These are phyloP conservation scores for Amblyornis subalaris DNA, from an alignment of 2,113 vertebrate species.

Conservation along the genomic window DNA sequence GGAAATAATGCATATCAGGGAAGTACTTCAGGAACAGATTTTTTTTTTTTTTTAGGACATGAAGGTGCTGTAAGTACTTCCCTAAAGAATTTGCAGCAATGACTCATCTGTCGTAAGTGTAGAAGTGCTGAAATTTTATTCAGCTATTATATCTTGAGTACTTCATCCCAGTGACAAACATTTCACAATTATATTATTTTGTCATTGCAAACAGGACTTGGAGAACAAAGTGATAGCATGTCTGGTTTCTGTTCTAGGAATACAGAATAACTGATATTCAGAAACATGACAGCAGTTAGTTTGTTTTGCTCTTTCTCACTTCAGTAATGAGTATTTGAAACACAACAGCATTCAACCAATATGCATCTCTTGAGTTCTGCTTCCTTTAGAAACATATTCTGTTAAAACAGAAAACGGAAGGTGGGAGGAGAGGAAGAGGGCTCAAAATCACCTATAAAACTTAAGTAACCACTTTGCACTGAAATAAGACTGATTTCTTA, in stretches of 20 bases:
- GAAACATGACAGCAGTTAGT: neutral
- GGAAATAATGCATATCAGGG: neutral
- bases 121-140: neutral
- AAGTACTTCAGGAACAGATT: neutral
- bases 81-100: neutral
- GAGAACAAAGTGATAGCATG: neutral
- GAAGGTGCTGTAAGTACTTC: neutral
- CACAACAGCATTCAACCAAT: neutral
- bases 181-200: neutral
- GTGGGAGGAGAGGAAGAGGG: neutral
- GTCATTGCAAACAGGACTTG: neutral
- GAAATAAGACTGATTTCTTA: neutral
- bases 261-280: neutral
- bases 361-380: neutral
- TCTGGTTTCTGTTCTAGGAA: neutral
- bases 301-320: constrained; percentile 5
- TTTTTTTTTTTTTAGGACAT: neutral
- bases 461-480: neutral
- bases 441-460: neutral
- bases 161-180: neutral
- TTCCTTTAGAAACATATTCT: neutral
- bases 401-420: neutral
- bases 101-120: neutral
- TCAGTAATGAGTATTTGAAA: neutral
- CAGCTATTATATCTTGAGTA: neutral